Evolutionary conservation across 2,888 invertebrate species (phyloP).

Genomic region (Villa cingulata): DNA sequence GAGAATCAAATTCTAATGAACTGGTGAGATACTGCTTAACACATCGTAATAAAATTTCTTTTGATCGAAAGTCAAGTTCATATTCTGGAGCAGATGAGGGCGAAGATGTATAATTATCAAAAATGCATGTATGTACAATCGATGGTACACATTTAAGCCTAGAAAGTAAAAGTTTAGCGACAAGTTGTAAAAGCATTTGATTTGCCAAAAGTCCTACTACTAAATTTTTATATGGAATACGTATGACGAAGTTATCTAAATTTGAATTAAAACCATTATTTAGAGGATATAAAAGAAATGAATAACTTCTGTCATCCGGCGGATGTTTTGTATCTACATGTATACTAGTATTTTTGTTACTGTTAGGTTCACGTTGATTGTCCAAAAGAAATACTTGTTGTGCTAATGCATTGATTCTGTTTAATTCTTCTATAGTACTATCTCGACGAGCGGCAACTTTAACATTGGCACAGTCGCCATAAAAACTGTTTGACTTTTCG

Average conservation of each 20-base stretch:
- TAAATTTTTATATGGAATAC: conserved; percentile 76
- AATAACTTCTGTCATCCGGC: conserved; percentile 74
- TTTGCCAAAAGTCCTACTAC: conserved; percentile 83
- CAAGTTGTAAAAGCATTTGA: conserved; percentile 82
- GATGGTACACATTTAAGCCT: conserved; percentile 51
- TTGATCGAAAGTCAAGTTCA: conserved; percentile 35
- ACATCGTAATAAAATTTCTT: conserved; percentile 58
- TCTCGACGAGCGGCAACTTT: conserved; percentile 87
- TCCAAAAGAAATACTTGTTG: conserved; percentile 73
- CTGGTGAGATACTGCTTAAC: conserved; percentile 70
- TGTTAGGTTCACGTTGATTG: conserved; percentile 30
- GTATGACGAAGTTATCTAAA: conserved; percentile 61
- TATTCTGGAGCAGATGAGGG: conserved; percentile 27
- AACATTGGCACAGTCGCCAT: conserved; percentile 82
- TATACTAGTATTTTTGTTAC: not conserved
- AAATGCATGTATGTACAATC: conserved; percentile 37
- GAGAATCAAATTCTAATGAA: conserved; percentile 73
- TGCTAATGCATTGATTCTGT: conserved; percentile 72
- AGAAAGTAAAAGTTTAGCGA: conserved; percentile 74
- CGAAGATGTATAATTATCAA: conserved; percentile 34
- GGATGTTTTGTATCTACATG: conserved; percentile 36
- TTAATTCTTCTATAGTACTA: conserved; percentile 69
- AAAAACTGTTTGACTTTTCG: conserved; percentile 84
- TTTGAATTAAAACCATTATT: conserved; percentile 56
- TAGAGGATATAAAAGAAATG: conserved; percentile 72